Base-by-base conservation (phyloP, 1,140 invertebrate genomes). In the Drosophila ogumai region DNA sequence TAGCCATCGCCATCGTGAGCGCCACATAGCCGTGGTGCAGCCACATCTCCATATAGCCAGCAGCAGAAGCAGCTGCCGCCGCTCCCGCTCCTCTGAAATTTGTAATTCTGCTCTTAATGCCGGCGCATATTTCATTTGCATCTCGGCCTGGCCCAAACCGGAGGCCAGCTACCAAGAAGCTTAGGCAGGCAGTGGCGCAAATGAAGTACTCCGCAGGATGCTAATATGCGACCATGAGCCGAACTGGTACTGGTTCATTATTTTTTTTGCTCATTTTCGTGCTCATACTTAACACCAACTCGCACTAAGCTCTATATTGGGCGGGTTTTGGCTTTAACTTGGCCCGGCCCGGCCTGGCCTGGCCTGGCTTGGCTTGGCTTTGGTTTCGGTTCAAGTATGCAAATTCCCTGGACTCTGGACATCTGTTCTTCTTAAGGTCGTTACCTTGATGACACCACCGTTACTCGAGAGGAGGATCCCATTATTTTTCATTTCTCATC, bases 31-130 rank as follows among this genome's bases (percentile, higher is more conserved):
- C 32, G 10, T 25, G 19, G 13, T 55, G 50, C 50, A 17, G 34
- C 52, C 52, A 55, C 34, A 55, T 55, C 54, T 43, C 46, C 40
- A 68, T 25, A 43, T 72, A 22, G 68, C 68, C 65, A 57, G 68
- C 34, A 55, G 64, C 63, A 47, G 46, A 47, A 55, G 49, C 50
- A 56, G 68, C 68, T 55, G 32, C 49, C 17, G 28, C 49, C 49
- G 28, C 66, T 49, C 65, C 65, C 79, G 66, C 73, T 77, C 67
- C 73, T 76, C 79, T 67, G 60, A 65, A 67, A 85, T 84, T 76
- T 80, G 72, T 77, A 84, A 84, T 84, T 84, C 76, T 61, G 77
- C 77, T 85, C 73, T 75, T 84, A 84, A 85, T 80, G 76, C 68
- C 63, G 43, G 72, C 63, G 73, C 66, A 79, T 85, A 80, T 85